phyloP scores from a whole-genome alignment of 2,113 vertebrate genomes.

The Australoheros scitulus region DNA sequence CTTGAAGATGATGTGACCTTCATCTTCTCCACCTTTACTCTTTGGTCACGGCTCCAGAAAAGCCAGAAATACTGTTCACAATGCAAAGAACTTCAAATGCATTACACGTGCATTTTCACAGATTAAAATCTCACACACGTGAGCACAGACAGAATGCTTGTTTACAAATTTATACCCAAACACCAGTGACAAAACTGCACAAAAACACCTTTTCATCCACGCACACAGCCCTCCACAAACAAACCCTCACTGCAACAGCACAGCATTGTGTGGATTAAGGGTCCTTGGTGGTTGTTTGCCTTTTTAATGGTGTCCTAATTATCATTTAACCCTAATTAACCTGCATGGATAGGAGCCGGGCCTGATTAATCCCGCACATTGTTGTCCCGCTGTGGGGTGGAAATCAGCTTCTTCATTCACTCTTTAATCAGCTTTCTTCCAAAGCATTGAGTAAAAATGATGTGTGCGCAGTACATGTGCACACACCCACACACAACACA shows the following conservation, averaged over 20 bases:
- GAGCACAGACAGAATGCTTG: not conserved
- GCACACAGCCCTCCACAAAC: conserved; percentile 28
- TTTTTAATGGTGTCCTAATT: conserved; percentile 79
- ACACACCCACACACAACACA: not conserved
- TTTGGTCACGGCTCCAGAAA: not conserved
- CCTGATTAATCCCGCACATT: conserved; percentile 72
- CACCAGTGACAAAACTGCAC: not conserved
- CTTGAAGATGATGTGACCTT: not conserved
- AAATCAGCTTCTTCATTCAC: conserved; percentile 70
- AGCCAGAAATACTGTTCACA: not conserved
- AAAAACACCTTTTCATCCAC: conserved; percentile 10
- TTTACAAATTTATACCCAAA: not conserved
- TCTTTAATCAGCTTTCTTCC: conserved; percentile 73
- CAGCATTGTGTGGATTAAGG: conserved; percentile 63
- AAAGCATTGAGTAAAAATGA: conserved; percentile 34
- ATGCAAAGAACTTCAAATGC: not conserved
- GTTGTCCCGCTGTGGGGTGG: conserved; percentile 63
- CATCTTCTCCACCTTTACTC: not conserved
- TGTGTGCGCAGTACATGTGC: not conserved
- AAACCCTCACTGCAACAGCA: conserved; percentile 45
- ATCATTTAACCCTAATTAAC: conserved; percentile 83
- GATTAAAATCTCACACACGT: not conserved
- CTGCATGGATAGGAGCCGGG: conserved; percentile 67
- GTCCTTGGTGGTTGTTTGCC: conserved; percentile 70
- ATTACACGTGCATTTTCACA: not conserved